These are phyloP conservation scores for Falco rusticolus DNA, from an alignment of 2,797 vertebrate species.

Conservation along the genomic window DNA sequence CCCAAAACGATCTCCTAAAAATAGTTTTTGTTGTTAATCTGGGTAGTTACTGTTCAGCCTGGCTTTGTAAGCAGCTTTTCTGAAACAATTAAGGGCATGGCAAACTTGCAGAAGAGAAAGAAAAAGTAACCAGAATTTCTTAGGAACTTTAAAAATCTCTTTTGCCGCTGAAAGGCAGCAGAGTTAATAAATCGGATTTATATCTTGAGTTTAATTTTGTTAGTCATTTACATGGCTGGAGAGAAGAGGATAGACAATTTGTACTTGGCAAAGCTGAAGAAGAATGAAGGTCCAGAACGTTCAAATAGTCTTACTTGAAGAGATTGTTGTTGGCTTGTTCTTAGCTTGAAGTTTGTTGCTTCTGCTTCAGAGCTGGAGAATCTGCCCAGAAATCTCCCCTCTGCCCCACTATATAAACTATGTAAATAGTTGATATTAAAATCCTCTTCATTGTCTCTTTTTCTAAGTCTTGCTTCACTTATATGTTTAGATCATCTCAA, in stretches of 20 bases:
- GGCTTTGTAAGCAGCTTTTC: not conserved
- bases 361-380: not conserved
- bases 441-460: not conserved
- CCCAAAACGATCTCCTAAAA: not conserved
- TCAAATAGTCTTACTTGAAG: not conserved
- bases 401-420: not conserved
- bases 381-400: not conserved
- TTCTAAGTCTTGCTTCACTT: not conserved
- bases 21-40: not conserved
- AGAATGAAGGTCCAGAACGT: not conserved
- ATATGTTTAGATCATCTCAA: not conserved
- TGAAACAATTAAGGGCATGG: not conserved
- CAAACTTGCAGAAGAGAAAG: not conserved
- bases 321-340: not conserved
- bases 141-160: not conserved
- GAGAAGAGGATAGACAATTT: not conserved
- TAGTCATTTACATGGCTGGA: not conserved
- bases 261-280: not conserved
- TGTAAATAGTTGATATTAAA: not conserved
- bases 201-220: not conserved
- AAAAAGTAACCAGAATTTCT: not conserved
- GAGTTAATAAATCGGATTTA: not conserved
- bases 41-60: not conserved
- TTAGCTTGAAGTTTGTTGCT: not conserved
- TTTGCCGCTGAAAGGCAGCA: not conserved